Base-by-base conservation (phyloP, 2,888 invertebrate species). In the Dichetophora obliterata region DNA sequence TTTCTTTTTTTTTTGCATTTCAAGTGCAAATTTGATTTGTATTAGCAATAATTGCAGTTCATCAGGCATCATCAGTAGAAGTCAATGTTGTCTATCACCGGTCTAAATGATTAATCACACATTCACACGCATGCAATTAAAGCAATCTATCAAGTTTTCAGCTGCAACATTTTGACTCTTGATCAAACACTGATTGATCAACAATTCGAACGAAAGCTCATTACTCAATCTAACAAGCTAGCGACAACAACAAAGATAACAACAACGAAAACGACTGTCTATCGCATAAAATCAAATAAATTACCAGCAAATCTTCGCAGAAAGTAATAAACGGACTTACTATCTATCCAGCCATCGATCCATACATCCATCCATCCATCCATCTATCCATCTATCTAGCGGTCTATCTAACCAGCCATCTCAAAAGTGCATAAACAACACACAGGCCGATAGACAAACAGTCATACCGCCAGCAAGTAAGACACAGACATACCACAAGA, bases 181-280 rank as follows among this genome's bases (percentile, higher is more conserved):
- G 57, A 59, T 71, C 71, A 54, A 70, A 43, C 66, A 43, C 43
- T 43, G 59, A 72, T 48, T 74, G 73, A 74, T 74, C 74, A 65
- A 65, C 65, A 54, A 66, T 54, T 74, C 37, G 37, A 74, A 74
- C 22, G 74, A 74, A 74, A 74, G 74, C 74, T 74, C 74, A 74
- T 74, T 74, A 74, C 74, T 74, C 74, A 74, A 65, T 66, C 65
- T 34, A 74, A 65, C 74, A 48, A 61, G 34, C 31, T 50, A n/a
- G n/a, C 50, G 68, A 34, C 16, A 22, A 66, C 54, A 34, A 54
- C 48, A 48, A 43, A 11, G 24, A 66, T n/a, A n/a, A 34, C 16
- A n/a, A 34, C 8, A 5, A n/a, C n/a, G 3, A 37, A 24, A 50
- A 43, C 43, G 34, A 24, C 27, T n/a, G 68, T 14, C 68, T 50